These are phyloP conservation scores for Malurus elegans DNA, from an alignment of 2,113 vertebrate species.

Conservation along the genomic window DNA sequence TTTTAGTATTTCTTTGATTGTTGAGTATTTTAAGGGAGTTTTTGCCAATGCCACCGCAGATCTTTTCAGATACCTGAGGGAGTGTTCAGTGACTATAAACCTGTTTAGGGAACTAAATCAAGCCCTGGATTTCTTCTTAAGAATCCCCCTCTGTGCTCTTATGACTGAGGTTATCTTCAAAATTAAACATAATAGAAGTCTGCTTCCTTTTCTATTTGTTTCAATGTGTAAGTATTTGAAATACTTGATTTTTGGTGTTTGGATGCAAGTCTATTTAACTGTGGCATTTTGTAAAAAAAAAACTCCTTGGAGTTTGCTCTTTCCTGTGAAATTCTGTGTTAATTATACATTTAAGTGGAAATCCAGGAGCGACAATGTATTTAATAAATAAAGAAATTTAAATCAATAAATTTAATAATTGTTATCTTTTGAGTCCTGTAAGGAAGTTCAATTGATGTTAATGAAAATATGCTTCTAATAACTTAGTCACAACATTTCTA, in stretches of 20 bases:
- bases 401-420: too few relatives aligned
- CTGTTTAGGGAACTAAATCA: not conserved
- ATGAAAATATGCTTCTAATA: constrained; percentile 15
- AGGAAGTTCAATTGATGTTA: constrained; percentile 20
- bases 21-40: not conserved
- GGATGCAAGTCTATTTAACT: not conserved
- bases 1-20: not conserved
- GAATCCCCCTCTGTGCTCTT: not conserved
- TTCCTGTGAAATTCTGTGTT: not conserved
- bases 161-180: not conserved
- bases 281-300: not conserved
- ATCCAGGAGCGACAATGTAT: not conserved
- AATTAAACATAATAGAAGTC: not conserved
- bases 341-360: not conserved
- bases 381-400: not conserved
- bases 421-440: not conserved
- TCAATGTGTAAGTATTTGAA: not conserved
- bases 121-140: not conserved
- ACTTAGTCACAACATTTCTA: not conserved
- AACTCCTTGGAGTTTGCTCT: not conserved
- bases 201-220: not conserved
- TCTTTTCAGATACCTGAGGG: not conserved
- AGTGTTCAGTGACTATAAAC: not conserved
- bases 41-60: not conserved
- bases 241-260: not conserved